phyloP scores from a whole-genome alignment of 1,140 invertebrate species.

The Proales similis region DNA sequence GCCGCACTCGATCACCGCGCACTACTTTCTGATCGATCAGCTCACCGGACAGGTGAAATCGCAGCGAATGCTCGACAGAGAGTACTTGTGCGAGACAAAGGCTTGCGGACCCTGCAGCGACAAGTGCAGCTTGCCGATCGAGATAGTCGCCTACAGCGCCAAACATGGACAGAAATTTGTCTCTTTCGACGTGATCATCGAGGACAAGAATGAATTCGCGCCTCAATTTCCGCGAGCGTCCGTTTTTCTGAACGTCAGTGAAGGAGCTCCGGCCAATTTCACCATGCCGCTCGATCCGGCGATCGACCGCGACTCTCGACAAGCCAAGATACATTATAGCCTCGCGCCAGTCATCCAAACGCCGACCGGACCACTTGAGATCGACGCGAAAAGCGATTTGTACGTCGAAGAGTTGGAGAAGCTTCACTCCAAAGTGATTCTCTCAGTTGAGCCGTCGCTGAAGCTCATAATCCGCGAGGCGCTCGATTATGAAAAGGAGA shows the following conservation, averaged over 20 bases:
- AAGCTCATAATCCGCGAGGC: slow-evolving; percentile 15
- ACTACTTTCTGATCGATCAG: slow-evolving; percentile 34
- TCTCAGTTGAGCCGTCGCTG: slow-evolving; percentile 2
- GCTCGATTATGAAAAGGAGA: slow-evolving; percentile 24
- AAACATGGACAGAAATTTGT: slow-evolving; percentile 19
- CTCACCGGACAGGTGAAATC: slow-evolving; percentile 30
- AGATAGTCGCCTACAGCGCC: slow-evolving; percentile 20
- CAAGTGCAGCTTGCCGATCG: slow-evolving; percentile 32
- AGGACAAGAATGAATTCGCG: slow-evolving; percentile 36
- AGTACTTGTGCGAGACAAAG: slow-evolving; percentile 33
- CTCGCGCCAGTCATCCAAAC: slow-evolving; percentile 19
- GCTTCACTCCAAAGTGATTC: slow-evolving; percentile 19
- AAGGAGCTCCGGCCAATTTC: slow-evolving; percentile 19
- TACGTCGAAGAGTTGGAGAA: slow-evolving; percentile 1
- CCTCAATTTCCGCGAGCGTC: slow-evolving; percentile 24
- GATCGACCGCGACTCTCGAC: slow-evolving; percentile 20
- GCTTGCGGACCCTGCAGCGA: slow-evolving; percentile 28
- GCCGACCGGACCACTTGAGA: too few relatives aligned
- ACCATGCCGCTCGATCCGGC: slow-evolving; percentile 18
- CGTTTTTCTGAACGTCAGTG: slow-evolving; percentile 19
- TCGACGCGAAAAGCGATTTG: not conserved
- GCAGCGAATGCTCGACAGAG: slow-evolving; percentile 17
- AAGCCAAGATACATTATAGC: slow-evolving; percentile 3
- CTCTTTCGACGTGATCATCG: slow-evolving; percentile 33
- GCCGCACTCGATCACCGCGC: slow-evolving; percentile 23